A percentile compares a stretch with the other conserved stretches of the same genome.
Evolutionary conservation across 2,888 invertebrate genomes (phyloP).

Genomic region (Melolontha melolontha): DNA sequence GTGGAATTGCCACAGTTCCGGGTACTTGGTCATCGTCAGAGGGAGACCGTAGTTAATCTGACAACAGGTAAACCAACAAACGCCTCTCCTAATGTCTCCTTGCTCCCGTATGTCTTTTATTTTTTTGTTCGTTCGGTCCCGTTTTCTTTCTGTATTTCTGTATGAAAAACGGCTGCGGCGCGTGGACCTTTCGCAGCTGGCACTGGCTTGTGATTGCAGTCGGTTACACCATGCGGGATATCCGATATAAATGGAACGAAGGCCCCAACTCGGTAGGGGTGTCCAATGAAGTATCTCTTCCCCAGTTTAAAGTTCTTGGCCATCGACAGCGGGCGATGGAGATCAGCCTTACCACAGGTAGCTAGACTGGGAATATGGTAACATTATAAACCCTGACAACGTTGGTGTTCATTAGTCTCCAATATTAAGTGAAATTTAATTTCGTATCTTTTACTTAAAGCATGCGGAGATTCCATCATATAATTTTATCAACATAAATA

Average conservation of each 20-base stretch:
- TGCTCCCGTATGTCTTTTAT: slow-evolving; percentile 63
- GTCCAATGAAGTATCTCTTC: slow-evolving; percentile 95
- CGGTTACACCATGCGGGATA: slow-evolving; percentile 98
- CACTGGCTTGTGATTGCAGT: slow-evolving; percentile 75
- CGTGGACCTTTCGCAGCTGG: slow-evolving; percentile 54
- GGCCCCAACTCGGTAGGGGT: slow-evolving; percentile 95
- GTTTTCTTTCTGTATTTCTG: slow-evolving; percentile 49
- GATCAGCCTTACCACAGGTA: slow-evolving; percentile 97
- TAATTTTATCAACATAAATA: slow-evolving; percentile 25
- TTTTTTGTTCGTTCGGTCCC: slow-evolving; percentile 44
- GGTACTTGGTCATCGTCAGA: slow-evolving; percentile 95
- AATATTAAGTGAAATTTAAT: slow-evolving; percentile 29
- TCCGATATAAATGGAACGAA: slow-evolving; percentile 97
- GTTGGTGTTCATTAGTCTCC: slow-evolving; percentile 37
- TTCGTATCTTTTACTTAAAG: slow-evolving; percentile 35
- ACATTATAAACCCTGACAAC: slow-evolving; percentile 38
- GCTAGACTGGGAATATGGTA: slow-evolving; percentile 61
- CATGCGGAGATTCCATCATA: slow-evolving; percentile 34
- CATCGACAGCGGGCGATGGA: slow-evolving; percentile 96
- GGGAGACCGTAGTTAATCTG: slow-evolving; percentile 92
- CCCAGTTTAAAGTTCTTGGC: slow-evolving; percentile 98
- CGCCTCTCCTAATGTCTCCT: slow-evolving; percentile 61
- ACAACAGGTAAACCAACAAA: slow-evolving; percentile 88
- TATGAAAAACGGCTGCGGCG: slow-evolving; percentile 55
- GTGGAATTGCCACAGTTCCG: slow-evolving; percentile 97